phyloP scores from a whole-genome alignment of 2,113 vertebrate species.

The Rallus limicola region DNA sequence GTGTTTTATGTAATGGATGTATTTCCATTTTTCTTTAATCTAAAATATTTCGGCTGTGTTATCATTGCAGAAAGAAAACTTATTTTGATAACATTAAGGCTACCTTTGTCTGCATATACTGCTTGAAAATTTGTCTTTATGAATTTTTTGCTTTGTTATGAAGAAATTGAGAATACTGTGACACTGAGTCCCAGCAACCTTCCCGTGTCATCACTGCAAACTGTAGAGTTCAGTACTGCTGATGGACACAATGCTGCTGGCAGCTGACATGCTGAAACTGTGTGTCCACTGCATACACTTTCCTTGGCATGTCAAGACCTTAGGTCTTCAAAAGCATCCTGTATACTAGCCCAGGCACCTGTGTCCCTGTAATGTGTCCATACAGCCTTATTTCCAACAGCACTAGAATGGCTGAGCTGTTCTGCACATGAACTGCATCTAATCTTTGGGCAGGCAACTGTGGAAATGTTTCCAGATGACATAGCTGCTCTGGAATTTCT shows the following conservation, averaged over 20 bases:
- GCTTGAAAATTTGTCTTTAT: not conserved
- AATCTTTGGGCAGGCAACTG: not conserved
- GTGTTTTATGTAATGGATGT: not conserved
- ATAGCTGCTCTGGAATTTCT: not conserved
- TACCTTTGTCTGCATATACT: not conserved
- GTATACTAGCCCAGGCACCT: not conserved
- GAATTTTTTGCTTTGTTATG: not conserved
- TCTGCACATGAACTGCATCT: accelerated
- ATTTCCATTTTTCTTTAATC: not conserved
- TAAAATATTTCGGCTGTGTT: not conserved
- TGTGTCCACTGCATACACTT: not conserved
- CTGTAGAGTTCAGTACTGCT: not conserved
- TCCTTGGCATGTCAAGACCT: not conserved
- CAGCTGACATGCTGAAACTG: not conserved
- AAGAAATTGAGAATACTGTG: not conserved
- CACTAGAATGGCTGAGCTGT: not conserved
- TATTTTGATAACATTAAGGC: not conserved
- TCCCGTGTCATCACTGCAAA: not conserved
- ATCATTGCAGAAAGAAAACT: not conserved
- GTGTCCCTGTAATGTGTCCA: not conserved
- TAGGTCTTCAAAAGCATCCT: not conserved
- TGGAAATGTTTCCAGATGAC: not conserved
- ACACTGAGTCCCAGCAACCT: accelerated
- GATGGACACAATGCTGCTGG: too few relatives aligned
- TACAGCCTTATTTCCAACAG: not conserved